These are phyloP conservation scores for Oryzias curvinotus DNA, from an alignment of 2,113 vertebrate species.

Conservation along the genomic window DNA sequence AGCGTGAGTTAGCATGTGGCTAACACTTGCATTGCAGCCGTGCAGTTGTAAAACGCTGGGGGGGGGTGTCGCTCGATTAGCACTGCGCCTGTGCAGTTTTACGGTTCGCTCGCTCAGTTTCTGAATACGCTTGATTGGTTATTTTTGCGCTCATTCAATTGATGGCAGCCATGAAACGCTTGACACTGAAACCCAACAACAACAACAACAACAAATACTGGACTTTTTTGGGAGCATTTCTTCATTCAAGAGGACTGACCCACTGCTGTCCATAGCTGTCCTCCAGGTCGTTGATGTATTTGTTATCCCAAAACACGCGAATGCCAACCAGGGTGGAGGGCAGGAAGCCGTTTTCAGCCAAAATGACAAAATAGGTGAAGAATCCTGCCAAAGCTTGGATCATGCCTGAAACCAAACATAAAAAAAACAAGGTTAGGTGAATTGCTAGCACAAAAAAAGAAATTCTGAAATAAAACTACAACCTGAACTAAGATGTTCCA, in stretches of 20 bases:
- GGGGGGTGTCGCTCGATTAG: no score
- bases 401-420: constrained; percentile 76
- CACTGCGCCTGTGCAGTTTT: no score
- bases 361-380: constrained; percentile 95
- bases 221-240: neutral
- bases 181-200: neutral
- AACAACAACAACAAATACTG: no score
- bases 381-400: constrained; percentile 93
- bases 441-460: no score
- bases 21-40: no score
- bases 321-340: constrained; percentile 86
- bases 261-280: constrained; percentile 91
- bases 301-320: constrained; percentile 90
- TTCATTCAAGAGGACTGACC: constrained; percentile 70
- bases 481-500: neutral
- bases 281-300: constrained; percentile 86
- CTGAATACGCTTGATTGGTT: no score
- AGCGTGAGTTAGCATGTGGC: no score
- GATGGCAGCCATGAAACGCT: no score
- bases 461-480: neutral
- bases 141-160: no score
- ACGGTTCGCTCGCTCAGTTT: no score
- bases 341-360: constrained; percentile 94
- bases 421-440: neutral
- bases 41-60: no score